Conservation (phyloP, 2,113 vertebrate species). For the Aegithalos caudatus region DNA sequence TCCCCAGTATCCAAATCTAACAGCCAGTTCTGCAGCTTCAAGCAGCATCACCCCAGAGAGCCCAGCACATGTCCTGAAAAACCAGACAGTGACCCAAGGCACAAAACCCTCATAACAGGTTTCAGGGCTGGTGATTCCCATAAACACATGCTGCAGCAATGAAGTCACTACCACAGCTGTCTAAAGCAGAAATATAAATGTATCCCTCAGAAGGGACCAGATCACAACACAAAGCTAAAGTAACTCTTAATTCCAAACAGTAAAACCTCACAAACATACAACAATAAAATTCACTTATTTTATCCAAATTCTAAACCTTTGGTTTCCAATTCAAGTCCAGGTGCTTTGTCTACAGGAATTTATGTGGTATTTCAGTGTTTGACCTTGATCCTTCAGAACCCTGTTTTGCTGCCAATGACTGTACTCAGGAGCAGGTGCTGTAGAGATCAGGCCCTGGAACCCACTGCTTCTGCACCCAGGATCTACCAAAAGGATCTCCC, state of each 20-base stretch:
- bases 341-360: neutral
- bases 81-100: neutral
- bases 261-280: neutral
- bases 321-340: neutral
- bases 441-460: neutral
- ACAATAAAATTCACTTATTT: neutral
- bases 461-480: neutral
- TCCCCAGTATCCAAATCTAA: neutral
- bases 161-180: neutral
- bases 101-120: neutral
- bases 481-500: neutral
- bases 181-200: neutral
- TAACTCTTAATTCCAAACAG: neutral
- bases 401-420: neutral
- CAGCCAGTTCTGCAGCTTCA: neutral
- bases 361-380: neutral
- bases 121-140: neutral
- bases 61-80: neutral
- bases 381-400: neutral
- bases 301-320: neutral
- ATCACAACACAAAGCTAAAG: neutral
- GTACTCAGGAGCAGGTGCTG: neutral
- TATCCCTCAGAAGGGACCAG: neutral
- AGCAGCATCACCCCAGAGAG: neutral
- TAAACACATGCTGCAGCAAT: neutral